Evolutionary conservation across 2,113 vertebrate genomes (phyloP).

Genomic region (Crotalus helleri): DNA sequence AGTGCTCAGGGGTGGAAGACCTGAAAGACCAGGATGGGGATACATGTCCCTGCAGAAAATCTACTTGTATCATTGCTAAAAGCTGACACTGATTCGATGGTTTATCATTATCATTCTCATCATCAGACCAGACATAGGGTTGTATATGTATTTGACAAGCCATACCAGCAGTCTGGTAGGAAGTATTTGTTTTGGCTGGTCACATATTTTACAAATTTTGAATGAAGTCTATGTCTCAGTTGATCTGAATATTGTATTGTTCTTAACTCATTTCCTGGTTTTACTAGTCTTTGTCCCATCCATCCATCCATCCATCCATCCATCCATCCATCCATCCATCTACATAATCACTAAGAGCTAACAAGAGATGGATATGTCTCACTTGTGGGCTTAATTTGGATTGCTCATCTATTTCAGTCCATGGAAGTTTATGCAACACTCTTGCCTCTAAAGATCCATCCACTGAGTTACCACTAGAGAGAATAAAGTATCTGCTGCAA

Average conservation of each 20-base stretch:
- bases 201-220: background rate
- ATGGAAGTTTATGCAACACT: background rate
- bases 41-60: background rate
- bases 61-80: background rate
- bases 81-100: background rate
- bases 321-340: too few species aligned
- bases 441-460: background rate
- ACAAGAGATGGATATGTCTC: background rate
- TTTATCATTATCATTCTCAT: background rate
- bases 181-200: background rate
- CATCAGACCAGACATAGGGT: background rate
- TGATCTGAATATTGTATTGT: background rate
- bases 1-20: background rate
- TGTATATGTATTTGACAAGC: background rate
- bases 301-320: too few species aligned
- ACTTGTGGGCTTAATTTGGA: background rate
- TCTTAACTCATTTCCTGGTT: background rate
- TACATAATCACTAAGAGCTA: background rate
- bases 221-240: background rate
- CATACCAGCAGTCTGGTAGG: background rate
- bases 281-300: background rate
- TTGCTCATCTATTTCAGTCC: background rate
- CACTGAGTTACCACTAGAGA: background rate
- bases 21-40: background rate
- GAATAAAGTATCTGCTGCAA: background rate